Evolutionary conservation across 2,113 vertebrate genomes (phyloP).

Genomic region (Psittacara wagleri): DNA sequence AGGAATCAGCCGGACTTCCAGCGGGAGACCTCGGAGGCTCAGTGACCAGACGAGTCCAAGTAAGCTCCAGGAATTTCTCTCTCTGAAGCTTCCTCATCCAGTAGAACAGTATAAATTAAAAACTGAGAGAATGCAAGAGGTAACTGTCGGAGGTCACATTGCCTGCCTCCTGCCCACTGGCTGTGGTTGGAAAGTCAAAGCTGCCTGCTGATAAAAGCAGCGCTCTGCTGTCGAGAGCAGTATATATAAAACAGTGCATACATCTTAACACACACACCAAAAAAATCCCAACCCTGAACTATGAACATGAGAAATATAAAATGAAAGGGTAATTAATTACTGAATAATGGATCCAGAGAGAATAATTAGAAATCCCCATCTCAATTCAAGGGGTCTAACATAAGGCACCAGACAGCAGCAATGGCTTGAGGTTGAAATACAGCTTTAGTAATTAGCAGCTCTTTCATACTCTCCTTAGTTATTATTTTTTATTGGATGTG

Average conservation of each 20-base stretch:
- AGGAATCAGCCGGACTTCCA: conserved; percentile 74
- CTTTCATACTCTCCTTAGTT: neutral
- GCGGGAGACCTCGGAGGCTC: conserved; percentile 66
- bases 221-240: neutral
- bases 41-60: conserved; percentile 65
- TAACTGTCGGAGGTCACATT: neutral
- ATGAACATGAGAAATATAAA: neutral
- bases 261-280: neutral
- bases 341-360: neutral
- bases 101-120: neutral
- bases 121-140: neutral
- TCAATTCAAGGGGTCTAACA: neutral
- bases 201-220: neutral
- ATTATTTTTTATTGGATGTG: conserved; percentile 52
- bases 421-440: conserved; percentile 6
- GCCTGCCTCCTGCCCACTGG: neutral
- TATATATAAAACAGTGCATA: neutral
- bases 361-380: neutral
- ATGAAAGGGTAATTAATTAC: neutral
- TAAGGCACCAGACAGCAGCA: neutral
- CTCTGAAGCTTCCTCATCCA: neutral
- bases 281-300: neutral
- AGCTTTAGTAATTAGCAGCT: conserved; percentile 22
- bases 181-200: neutral
- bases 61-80: conserved; percentile 31